Evolutionary conservation across 2,797 vertebrate genomes (phyloP).

Genomic region (Silurus lanzhouensis): DNA sequence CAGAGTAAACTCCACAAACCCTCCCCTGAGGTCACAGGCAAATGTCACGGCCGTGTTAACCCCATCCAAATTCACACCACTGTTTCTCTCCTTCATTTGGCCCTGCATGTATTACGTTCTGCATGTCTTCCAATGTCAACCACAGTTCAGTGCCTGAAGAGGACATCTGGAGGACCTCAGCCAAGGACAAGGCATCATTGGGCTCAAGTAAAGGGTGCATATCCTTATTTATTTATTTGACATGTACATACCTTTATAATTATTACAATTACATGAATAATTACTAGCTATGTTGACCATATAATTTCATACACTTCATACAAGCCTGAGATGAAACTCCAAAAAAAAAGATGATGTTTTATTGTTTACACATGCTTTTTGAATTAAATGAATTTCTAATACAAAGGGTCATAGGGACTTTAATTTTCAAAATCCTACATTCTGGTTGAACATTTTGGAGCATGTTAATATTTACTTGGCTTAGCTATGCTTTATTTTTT

Average conservation of each 20-base stretch:
- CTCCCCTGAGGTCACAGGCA: slow-evolving; percentile 54
- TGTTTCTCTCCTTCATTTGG: slow-evolving; percentile 55
- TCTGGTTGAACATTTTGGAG: not conserved
- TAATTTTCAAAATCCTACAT: not conserved
- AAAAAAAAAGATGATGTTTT: not conserved
- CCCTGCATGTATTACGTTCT: slow-evolving; percentile 54
- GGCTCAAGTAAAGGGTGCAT: not conserved
- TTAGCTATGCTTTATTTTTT: too few relatives aligned
- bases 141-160: slow-evolving; percentile 52
- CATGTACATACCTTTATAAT: not conserved
- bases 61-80: slow-evolving; percentile 53
- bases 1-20: slow-evolving; percentile 45
- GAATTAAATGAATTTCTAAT: not conserved
- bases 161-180: slow-evolving; percentile 37
- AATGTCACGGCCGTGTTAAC: slow-evolving; percentile 56
- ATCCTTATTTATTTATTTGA: not conserved
- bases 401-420: not conserved
- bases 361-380: not conserved
- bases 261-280: not conserved
- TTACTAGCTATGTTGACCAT: not conserved
- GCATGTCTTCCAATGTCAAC: slow-evolving; percentile 49
- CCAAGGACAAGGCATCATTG: slow-evolving; percentile 37
- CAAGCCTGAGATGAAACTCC: not conserved
- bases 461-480: too few relatives aligned
- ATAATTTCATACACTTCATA: not conserved